Evolutionary conservation across 2,797 vertebrate genomes (phyloP).

Genomic region (Chelonia mydas): DNA sequence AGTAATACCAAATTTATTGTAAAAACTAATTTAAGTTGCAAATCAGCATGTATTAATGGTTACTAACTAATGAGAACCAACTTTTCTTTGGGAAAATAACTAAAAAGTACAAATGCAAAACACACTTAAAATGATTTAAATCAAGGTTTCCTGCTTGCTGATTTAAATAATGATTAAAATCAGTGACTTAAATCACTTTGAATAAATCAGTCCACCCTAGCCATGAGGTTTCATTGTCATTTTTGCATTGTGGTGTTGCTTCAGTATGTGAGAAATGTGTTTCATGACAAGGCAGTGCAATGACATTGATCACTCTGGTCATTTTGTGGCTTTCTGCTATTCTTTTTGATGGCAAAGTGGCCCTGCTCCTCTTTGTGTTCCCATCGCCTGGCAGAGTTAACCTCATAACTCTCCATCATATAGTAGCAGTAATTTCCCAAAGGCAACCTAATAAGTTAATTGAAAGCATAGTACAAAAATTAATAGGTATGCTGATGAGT

Average conservation of each 20-base stretch:
- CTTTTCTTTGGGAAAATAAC: background rate
- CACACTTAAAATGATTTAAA: background rate
- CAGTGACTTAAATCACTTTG: background rate
- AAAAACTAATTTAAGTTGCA: background rate
- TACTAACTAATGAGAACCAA: background rate
- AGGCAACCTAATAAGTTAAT: background rate
- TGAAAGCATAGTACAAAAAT: background rate
- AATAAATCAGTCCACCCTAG: background rate
- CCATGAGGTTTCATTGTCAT: background rate
- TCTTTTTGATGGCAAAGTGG: background rate
- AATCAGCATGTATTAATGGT: background rate
- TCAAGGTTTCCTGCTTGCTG: background rate
- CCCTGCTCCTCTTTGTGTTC: background rate
- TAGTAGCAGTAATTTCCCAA: background rate
- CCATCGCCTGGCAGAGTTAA: background rate
- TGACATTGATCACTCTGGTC: background rate
- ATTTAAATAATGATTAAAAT: background rate
- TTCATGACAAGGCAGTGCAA: background rate
- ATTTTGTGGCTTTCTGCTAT: background rate
- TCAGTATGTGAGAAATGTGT: background rate
- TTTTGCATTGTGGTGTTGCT: background rate
- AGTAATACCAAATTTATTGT: background rate
- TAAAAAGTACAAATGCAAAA: background rate
- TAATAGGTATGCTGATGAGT: background rate
- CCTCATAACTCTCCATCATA: background rate